A percentile compares a stretch with the other conserved stretches of the same genome.
phyloP scores from a whole-genome alignment of 1,140 invertebrate species.

The Physella acuta region DNA sequence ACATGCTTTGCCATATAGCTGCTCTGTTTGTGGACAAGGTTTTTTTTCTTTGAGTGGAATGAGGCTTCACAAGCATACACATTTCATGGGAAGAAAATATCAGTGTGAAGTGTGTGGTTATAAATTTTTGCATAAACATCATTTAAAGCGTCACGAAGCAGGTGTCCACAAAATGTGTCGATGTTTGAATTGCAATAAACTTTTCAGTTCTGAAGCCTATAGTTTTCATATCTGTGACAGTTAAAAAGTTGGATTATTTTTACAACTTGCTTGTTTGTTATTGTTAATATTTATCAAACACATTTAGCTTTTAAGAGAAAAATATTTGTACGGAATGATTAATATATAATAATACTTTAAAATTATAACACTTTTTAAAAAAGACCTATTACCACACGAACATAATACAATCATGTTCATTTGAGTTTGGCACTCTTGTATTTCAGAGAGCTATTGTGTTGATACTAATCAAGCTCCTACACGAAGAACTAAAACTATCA shows the following conservation, averaged over 20 bases:
- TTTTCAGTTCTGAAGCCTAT: neutral
- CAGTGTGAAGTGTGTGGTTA: constrained; percentile 14
- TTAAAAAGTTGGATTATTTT: too few relatives aligned
- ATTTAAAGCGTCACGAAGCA: constrained; percentile 19
- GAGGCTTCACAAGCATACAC: constrained; percentile 8
- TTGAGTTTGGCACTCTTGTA: constrained; percentile 14
- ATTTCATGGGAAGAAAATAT: constrained; percentile 13
- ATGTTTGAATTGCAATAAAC: neutral
- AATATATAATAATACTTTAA: too few relatives aligned
- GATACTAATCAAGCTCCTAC: neutral
- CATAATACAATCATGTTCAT: too few relatives aligned
- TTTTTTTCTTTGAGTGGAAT: constrained; percentile 19
- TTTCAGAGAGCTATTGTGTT: constrained; percentile 6
- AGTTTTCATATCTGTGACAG: too few relatives aligned
- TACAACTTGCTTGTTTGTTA: too few relatives aligned
- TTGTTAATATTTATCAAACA: too few relatives aligned
- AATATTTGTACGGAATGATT: too few relatives aligned
- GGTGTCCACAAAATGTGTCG: constrained; percentile 10
- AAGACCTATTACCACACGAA: too few relatives aligned
- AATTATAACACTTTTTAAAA: too few relatives aligned
- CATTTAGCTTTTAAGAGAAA: too few relatives aligned
- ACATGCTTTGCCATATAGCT: neutral
- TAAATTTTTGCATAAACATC: constrained; percentile 21
- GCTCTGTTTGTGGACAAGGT: constrained; percentile 16
- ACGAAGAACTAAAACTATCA: neutral